Evolutionary conservation across 2,888 invertebrate species (phyloP).

Genomic region (Sphaerophoria rueppellii): DNA sequence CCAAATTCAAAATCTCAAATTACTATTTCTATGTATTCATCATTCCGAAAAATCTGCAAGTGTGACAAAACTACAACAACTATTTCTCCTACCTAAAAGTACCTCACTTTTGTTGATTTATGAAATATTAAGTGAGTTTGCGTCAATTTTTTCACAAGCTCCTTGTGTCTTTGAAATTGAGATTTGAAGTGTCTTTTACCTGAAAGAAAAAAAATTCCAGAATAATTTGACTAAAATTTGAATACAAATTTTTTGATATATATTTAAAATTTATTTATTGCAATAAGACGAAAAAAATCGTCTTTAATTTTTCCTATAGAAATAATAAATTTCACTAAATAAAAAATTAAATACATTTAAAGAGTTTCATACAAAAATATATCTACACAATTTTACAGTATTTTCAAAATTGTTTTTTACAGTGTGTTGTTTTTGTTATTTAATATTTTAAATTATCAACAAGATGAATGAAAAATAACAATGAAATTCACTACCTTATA

Average conservation of each 20-base stretch:
- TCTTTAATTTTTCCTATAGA: slow-evolving; percentile 30
- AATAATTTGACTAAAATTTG: not conserved
- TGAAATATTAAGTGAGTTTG: too few relatives aligned
- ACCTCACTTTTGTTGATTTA: too few relatives aligned
- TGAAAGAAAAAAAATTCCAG: slow-evolving; percentile 1
- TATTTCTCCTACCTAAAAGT: too few relatives aligned
- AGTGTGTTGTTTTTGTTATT: slow-evolving; percentile 25
- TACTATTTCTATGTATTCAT: too few relatives aligned
- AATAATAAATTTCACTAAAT: slow-evolving; percentile 57
- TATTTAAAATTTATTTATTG: slow-evolving; percentile 71
- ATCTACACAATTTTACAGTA: slow-evolving; percentile 34
- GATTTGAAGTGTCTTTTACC: too few relatives aligned
- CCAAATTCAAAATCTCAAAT: too few relatives aligned
- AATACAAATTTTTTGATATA: slow-evolving; percentile 27
- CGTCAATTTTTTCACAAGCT: too few relatives aligned
- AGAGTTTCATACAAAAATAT: slow-evolving; percentile 60
- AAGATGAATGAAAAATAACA: slow-evolving; percentile 18
- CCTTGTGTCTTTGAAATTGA: too few relatives aligned
- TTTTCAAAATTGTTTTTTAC: slow-evolving; percentile 45
- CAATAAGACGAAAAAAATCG: slow-evolving; percentile 43
- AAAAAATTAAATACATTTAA: slow-evolving; percentile 68
- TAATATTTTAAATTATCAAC: slow-evolving; percentile 28
- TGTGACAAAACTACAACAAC: too few relatives aligned
- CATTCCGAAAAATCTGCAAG: too few relatives aligned
- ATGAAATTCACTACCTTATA: slow-evolving; percentile 62